These are phyloP conservation scores for Lapara coniferarum DNA, from an alignment of 2,888 invertebrate species.

Conservation along the genomic window DNA sequence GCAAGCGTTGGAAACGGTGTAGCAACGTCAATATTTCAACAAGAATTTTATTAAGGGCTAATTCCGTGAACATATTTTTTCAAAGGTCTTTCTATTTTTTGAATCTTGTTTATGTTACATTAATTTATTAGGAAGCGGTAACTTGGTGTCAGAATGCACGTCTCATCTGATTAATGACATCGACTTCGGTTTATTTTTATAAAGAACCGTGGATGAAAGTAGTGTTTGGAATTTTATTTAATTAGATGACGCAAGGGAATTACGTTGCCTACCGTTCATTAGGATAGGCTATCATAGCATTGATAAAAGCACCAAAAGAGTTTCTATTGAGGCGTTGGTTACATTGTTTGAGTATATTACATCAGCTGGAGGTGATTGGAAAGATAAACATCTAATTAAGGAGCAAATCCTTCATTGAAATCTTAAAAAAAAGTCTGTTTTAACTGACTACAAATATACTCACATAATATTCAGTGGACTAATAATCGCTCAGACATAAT, in stretches of 20 bases:
- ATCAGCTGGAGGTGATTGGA: neutral
- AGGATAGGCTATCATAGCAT: constrained; percentile 6
- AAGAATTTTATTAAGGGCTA: constrained; percentile 26
- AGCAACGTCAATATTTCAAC: constrained; percentile 32
- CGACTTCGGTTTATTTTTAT: constrained; percentile 54
- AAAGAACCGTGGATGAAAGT: constrained; percentile 45
- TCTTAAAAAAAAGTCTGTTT: too few relatives aligned
- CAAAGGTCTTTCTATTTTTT: constrained; percentile 39
- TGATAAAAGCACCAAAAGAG: constrained; percentile 15
- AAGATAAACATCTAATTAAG: neutral
- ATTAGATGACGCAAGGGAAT: constrained; percentile 64
- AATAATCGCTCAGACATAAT: neutral
- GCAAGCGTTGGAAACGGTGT: constrained; percentile 35
- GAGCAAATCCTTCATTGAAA: neutral
- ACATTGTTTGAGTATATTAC: neutral
- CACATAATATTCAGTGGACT: too few relatives aligned
- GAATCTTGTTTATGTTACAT: constrained; percentile 58
- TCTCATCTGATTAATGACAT: constrained; percentile 67
- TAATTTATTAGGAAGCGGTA: constrained; percentile 64
- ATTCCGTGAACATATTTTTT: constrained; percentile 29
- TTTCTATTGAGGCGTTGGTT: constrained; percentile 10
- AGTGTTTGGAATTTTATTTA: constrained; percentile 49
- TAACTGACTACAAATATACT: too few relatives aligned
- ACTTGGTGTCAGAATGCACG: constrained; percentile 53
- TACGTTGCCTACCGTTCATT: constrained; percentile 31